Percentiles rank a stretch among this genome's conserved stretches.
These are phyloP conservation scores for Mus minutoides DNA, from an alignment of 2,797 vertebrate species.

Conservation along the genomic window DNA sequence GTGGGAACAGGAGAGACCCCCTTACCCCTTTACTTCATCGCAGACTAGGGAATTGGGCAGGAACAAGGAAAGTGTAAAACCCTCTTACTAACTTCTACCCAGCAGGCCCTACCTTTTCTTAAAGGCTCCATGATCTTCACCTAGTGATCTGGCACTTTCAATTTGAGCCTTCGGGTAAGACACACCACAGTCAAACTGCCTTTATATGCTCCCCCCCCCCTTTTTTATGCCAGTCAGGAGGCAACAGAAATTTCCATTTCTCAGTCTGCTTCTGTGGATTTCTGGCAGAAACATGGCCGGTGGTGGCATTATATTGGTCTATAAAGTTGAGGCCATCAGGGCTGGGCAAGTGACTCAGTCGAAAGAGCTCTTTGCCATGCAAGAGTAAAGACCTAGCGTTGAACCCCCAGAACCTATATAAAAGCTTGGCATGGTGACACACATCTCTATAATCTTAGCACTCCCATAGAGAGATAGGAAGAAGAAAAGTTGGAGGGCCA, in stretches of 20 bases:
- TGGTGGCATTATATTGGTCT: neutral
- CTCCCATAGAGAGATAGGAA: neutral
- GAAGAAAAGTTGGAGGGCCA: neutral
- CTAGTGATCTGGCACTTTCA: neutral
- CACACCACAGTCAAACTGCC: neutral
- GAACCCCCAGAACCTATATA: neutral
- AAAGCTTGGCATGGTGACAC: neutral
- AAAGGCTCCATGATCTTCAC: neutral
- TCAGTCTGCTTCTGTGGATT: neutral
- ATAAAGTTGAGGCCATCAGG: neutral
- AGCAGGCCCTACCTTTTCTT: neutral
- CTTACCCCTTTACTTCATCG: too few relatives aligned
- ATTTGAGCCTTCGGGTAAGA: neutral
- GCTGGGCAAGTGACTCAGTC: neutral
- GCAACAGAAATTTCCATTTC: neutral
- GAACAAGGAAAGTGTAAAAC: neutral
- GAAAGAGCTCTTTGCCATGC: neutral
- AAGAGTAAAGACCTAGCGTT: neutral
- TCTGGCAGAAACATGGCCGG: neutral
- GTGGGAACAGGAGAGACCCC: neutral
- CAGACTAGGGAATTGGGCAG: neutral
- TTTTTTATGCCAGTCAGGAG: neutral
- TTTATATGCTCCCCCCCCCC: neutral
- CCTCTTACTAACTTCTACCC: neutral
- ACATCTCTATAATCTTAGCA: neutral